Conservation (phyloP, 23 tunicate species). For the Ciona savignyi region DNA sequence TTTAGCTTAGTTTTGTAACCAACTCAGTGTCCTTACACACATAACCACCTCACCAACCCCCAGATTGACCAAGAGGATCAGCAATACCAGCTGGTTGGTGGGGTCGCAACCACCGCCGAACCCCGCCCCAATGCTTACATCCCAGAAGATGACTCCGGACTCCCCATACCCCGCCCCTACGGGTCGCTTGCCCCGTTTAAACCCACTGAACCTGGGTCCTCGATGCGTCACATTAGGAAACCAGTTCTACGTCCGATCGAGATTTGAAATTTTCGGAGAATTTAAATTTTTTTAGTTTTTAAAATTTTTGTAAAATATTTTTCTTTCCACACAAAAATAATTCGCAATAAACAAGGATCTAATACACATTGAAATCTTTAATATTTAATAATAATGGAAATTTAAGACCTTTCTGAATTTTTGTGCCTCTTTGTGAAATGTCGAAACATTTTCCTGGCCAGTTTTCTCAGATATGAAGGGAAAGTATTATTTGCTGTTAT, state of each 20-base stretch:
- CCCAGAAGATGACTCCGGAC: slow-evolving; percentile 75
- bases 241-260: slow-evolving; percentile 87
- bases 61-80: slow-evolving; percentile 63
- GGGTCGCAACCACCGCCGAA: slow-evolving; percentile 77
- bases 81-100: slow-evolving; percentile 76
- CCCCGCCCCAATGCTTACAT: slow-evolving; percentile 98
- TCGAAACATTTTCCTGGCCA: too few relatives aligned
- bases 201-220: slow-evolving; percentile 82
- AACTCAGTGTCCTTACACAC: neutral
- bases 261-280: slow-evolving; percentile 38
- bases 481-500: too few relatives aligned
- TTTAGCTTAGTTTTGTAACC: too few relatives aligned
- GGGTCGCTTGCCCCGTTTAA: slow-evolving; percentile 94
- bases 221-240: slow-evolving; percentile 91
- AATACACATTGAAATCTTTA: too few relatives aligned
- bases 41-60: neutral
- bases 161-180: slow-evolving; percentile 88
- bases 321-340: too few relatives aligned
- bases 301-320: too few relatives aligned
- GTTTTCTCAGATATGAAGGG: too few relatives aligned
- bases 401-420: too few relatives aligned
- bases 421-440: too few relatives aligned
- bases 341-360: too few relatives aligned
- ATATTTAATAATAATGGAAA: too few relatives aligned
- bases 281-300: too few relatives aligned